phyloP scores from a whole-genome alignment of 2,113 vertebrate species.

The Gobius niger region DNA sequence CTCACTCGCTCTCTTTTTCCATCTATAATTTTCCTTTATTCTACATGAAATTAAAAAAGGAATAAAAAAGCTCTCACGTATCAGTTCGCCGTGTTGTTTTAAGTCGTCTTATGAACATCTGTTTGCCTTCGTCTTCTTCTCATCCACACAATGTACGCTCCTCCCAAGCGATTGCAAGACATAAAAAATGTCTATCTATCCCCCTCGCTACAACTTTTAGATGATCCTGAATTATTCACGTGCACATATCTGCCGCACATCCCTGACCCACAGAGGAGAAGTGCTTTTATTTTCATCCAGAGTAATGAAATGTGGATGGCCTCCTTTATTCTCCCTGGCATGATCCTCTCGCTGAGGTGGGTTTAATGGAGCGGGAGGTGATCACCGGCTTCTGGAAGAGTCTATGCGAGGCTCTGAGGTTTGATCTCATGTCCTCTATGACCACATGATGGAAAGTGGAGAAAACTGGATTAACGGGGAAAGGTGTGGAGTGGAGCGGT shows the following conservation, averaged over 20 bases:
- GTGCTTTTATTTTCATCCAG: constrained; percentile 71
- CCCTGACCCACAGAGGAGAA: constrained; percentile 60
- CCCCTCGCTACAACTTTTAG: constrained; percentile 60
- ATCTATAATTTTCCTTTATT: constrained; percentile 24
- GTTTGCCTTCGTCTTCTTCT: background rate
- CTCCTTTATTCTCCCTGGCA: constrained; percentile 24
- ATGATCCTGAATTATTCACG: constrained; percentile 73
- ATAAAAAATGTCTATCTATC: constrained; percentile 46
- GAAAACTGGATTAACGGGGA: background rate
- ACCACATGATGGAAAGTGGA: background rate
- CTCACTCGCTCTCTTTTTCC: constrained; percentile 11
- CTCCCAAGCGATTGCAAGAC: constrained; percentile 50
- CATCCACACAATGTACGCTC: constrained; percentile 29
- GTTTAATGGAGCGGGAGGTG: constrained; percentile 55
- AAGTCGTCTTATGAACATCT: background rate
- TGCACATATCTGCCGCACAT: constrained; percentile 58
- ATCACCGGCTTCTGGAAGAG: constrained; percentile 47
- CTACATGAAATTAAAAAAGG: constrained; percentile 12
- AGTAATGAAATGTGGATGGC: constrained; percentile 58
- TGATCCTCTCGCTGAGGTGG: constrained; percentile 33
- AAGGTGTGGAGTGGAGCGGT: background rate
- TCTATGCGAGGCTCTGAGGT: constrained; percentile 9
- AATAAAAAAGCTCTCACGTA: background rate
- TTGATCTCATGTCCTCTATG: constrained; percentile 20
- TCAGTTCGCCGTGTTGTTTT: background rate